Base-by-base conservation (phyloP, 64 coral and sea anemone species). In the Montipora foliosa region DNA sequence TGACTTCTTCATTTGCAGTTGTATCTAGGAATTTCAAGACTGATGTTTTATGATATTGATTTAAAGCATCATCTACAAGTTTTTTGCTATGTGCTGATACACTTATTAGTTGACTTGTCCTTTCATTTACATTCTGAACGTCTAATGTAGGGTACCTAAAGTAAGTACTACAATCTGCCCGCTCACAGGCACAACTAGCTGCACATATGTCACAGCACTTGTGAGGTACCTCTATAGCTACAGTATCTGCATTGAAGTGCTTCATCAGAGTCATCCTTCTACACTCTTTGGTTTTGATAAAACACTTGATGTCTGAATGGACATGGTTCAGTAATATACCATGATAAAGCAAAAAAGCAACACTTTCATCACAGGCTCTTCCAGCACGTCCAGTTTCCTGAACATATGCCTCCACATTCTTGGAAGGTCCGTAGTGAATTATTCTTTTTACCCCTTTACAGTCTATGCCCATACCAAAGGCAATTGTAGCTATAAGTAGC, bases 261-360 rank as follows among this genome's bases (percentile, higher is more conserved):
- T 94, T 90, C 25, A 93, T 24, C 16, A 93, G 20, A 57, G 25
- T 93, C 64, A 49, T 51, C 14, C 81, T 93, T 58, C 72, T 93
- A n/a, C 91, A 93, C 55, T 91, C 89, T 78, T 93, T 77, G 61
- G 91, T 93, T 57, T 57, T 57, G 11, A 57, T 57, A 57, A 94
- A 89, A 15, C 58, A 19, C 37, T 66, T 62, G 9, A 59, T 85
- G 61, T 44, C 82, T 37, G 37, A 62, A 46, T 45, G 29, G 4
- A 62, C 82, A 85, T 66, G 52, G 61, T 66, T 62, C 29, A 62
- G 19, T 21, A 62, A 46, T 8, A 85, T 16, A 46, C 51, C 59
- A 62, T 4, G 52, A 85, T 85, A 85, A 62, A 62, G 82, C 24
- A 85, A 62, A 85, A 85, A 85, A 64, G 51, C 14, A 67, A 45